Conservation (phyloP, 2,888 invertebrate species). For the Tetropium fuscum region DNA sequence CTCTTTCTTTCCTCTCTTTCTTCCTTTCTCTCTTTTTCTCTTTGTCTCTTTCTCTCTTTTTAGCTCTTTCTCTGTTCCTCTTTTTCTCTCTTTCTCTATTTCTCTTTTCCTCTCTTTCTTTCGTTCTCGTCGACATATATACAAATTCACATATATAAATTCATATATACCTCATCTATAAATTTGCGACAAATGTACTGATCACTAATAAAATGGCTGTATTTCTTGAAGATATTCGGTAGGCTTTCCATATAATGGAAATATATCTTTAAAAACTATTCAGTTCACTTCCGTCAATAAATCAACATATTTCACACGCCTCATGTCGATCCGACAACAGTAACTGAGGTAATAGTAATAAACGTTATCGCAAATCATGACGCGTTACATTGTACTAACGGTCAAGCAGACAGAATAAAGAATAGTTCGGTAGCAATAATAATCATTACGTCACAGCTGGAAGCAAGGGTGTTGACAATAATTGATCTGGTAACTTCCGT, state of each 20-base stretch:
- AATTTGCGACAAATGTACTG: too few species aligned
- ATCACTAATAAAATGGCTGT: too few species aligned
- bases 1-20: too few species aligned
- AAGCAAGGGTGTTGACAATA: conserved; percentile 61
- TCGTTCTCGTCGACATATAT: too few species aligned
- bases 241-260: too few species aligned
- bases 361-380: conserved; percentile 45
- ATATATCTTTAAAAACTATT: conserved; percentile 4
- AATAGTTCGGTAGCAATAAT: conserved; percentile 41
- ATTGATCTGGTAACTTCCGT: conserved; percentile 58
- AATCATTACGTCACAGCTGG: conserved; percentile 59
- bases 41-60: too few species aligned
- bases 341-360: conserved; percentile 28
- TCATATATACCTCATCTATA: too few species aligned
- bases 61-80: too few species aligned
- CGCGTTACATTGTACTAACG: conserved; percentile 38
- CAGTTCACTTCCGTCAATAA: not conserved
- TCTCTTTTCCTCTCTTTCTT: too few species aligned
- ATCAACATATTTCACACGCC: conserved; percentile 11
- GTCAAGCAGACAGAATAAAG: conserved; percentile 24
- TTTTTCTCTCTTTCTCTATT: too few species aligned
- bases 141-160: not conserved
- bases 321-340: not conserved
- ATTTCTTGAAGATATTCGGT: too few species aligned
- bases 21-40: too few species aligned